Base-by-base conservation (phyloP, 53 echinoderm and acorn worm genomes). In the Astropecten irregularis region DNA sequence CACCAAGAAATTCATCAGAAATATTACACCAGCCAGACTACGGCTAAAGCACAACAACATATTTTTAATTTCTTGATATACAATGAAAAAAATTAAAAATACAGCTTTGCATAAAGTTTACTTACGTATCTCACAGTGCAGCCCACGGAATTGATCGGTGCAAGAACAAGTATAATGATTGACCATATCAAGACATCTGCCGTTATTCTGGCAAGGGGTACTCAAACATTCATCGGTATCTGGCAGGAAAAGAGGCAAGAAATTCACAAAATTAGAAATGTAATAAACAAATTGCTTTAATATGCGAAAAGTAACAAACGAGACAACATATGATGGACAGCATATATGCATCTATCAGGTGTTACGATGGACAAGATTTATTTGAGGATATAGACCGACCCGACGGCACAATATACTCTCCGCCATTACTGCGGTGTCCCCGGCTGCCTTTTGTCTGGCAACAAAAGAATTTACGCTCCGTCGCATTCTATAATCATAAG, bases 41-140 rank as follows among this genome's bases (percentile, higher is more conserved):
- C n/a, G n/a, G n/a, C n/a, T n/a, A n/a, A n/a, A n/a, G n/a, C n/a
- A n/a, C n/a, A n/a, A n/a, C n/a, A n/a, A n/a, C n/a, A n/a, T n/a
- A n/a, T n/a, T n/a, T n/a, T n/a, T n/a, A n/a, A n/a, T n/a, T n/a
- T n/a, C n/a, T n/a, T n/a, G n/a, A n/a, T n/a, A n/a, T n/a, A n/a
- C n/a, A n/a, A n/a, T n/a, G n/a, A n/a, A n/a, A n/a, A n/a, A n/a
- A n/a, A n/a, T n/a, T n/a, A n/a, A n/a, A n/a, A n/a, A n/a, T n/a
- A n/a, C n/a, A n/a, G n/a, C n/a, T n/a, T n/a, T n/a, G n/a, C n/a
- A n/a, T n/a, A 42, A 42, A 11, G 11, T 53, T 4, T 21, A 84
- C 93, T 82, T 69, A 93, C 93, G 35, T 23, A 29, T 71, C 84
- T 89, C 87, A 58, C 93, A 93, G 66, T 87, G 67, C 36, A 93